These are phyloP conservation scores for Hippasteria phrygiana DNA, from an alignment of 53 echinoderm and acorn worm genomes.

Conservation along the genomic window DNA sequence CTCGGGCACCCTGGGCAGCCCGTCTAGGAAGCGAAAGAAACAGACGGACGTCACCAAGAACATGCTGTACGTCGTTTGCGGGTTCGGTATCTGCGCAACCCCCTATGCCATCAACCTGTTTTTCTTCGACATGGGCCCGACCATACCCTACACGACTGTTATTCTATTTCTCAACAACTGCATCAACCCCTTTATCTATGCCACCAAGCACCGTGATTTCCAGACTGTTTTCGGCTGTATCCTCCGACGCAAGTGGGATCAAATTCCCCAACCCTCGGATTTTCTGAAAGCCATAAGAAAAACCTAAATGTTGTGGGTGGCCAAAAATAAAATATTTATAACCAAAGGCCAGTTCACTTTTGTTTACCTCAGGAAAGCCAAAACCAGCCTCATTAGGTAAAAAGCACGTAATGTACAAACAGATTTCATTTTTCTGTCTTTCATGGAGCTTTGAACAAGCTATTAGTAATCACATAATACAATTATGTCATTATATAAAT, in stretches of 20 bases:
- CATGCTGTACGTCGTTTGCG: constrained; percentile 74
- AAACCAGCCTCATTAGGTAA: no score
- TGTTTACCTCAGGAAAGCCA: no score
- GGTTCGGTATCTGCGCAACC: constrained; percentile 73
- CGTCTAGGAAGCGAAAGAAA: constrained; percentile 23
- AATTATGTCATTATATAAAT: no score
- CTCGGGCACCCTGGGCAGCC: constrained; percentile 5
- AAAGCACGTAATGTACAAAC: no score
- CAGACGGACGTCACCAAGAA: constrained; percentile 79
- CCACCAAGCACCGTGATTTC: constrained; percentile 81
- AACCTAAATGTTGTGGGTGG: constrained; percentile 16
- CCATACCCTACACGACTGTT: constrained; percentile 72
- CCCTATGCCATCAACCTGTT: constrained; percentile 73
- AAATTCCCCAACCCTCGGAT: constrained; percentile 72
- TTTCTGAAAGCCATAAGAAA: constrained; percentile 30
- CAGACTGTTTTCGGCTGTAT: constrained; percentile 73
- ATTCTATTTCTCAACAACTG: constrained; percentile 75
- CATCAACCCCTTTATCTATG: constrained; percentile 81
- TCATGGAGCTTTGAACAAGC: no score
- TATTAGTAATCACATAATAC: no score
- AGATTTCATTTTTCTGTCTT: no score
- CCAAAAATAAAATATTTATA: no score
- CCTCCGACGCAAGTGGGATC: constrained; percentile 61
- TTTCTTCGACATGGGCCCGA: constrained; percentile 40
- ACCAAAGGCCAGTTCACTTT: no score